phyloP scores from a whole-genome alignment of 2,113 vertebrate genomes.

The Pelvicachromis taeniatus region DNA sequence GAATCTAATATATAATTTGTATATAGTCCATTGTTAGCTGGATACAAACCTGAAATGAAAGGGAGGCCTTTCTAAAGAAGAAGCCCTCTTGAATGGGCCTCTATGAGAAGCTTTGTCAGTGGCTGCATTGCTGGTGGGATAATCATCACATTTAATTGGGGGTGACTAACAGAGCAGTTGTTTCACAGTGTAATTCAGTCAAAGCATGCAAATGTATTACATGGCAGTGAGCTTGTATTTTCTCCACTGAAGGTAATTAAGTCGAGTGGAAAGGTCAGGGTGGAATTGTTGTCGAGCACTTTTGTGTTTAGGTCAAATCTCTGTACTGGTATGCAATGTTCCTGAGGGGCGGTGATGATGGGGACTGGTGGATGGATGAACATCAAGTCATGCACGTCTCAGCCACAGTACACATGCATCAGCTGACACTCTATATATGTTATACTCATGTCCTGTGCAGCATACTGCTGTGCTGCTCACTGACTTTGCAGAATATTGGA shows the following conservation, averaged over 20 bases:
- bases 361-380: slow-evolving; percentile 13
- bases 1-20: not conserved
- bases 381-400: not conserved
- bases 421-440: not conserved
- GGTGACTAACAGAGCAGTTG: not conserved
- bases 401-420: not conserved
- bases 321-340: not conserved
- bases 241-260: not conserved
- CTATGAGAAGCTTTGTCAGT: not conserved
- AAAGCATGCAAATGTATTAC: not conserved
- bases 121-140: not conserved
- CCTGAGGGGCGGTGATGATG: slow-evolving; percentile 2
- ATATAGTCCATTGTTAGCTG: not conserved
- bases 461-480: not conserved
- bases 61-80: not conserved
- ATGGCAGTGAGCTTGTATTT: not conserved
- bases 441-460: not conserved
- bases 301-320: slow-evolving; percentile 8
- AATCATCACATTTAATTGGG: not conserved
- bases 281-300: not conserved
- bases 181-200: not conserved
- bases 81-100: not conserved
- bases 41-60: not conserved
- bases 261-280: not conserved
- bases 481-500: not conserved